Evolutionary conservation across 2,113 vertebrate genomes (phyloP).

Genomic region (Terrapene triunguis): DNA sequence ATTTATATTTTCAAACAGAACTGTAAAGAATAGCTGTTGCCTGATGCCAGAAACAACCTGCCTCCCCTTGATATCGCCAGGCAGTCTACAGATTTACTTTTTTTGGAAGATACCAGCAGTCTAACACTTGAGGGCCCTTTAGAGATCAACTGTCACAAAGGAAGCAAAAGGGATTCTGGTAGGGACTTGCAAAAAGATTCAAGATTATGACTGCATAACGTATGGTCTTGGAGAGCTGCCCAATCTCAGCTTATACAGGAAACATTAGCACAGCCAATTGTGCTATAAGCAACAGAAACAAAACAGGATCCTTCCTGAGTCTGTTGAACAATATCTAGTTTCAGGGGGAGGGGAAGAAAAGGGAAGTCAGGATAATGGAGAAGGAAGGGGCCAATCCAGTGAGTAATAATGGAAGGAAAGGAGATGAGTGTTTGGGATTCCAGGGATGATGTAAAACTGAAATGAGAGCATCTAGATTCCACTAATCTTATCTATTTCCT

Average conservation of each 20-base stretch:
- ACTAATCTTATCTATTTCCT: not conserved
- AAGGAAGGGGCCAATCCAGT: constrained; percentile 14
- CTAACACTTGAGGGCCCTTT: not conserved
- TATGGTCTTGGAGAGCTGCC: constrained; percentile 22
- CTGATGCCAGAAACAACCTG: constrained; percentile 29
- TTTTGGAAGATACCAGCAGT: not conserved
- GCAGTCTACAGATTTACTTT: constrained; percentile 13
- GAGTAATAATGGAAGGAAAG: constrained; percentile 46
- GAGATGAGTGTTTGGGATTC: not conserved
- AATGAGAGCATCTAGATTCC: not conserved
- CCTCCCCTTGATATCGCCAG: constrained; percentile 1
- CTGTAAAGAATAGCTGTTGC: constrained; percentile 1
- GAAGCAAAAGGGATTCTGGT: not conserved
- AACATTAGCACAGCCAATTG: not conserved
- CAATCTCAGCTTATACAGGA: constrained; percentile 5
- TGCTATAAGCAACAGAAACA: not conserved
- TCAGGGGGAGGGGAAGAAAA: constrained; percentile 27
- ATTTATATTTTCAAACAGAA: constrained; percentile 53
- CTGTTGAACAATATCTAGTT: not conserved
- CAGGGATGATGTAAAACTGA: not conserved
- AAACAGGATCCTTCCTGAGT: not conserved
- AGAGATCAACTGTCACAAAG: not conserved
- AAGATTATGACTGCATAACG: not conserved
- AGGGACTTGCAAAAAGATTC: not conserved
- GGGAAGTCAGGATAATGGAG: not conserved